Conservation (phyloP, 2,888 invertebrate genomes). For the Plagodis pulveraria region DNA sequence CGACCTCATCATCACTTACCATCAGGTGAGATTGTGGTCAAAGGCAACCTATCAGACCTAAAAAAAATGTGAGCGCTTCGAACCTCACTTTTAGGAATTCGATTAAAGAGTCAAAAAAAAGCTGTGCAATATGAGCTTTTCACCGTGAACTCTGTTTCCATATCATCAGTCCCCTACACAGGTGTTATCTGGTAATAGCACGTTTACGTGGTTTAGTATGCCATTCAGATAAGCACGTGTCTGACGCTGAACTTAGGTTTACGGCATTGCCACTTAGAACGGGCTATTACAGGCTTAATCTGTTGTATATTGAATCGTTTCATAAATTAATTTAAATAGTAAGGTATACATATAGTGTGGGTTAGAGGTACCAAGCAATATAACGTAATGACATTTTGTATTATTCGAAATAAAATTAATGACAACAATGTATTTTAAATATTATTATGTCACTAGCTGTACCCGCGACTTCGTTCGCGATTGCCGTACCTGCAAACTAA, state of each 20-base stretch:
- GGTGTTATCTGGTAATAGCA: background rate
- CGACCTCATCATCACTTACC: no score
- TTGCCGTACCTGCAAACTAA: no score
- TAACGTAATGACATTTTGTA: no score
- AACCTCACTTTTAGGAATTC: no score
- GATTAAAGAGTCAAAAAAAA: no score
- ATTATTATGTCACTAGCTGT: no score
- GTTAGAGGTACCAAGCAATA: no score
- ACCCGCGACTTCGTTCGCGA: no score
- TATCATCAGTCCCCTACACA: background rate
- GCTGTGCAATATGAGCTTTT: background rate
- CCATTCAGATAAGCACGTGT: slow-evolving; percentile 34
- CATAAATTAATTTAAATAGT: background rate
- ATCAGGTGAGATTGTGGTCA: no score
- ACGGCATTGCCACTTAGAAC: slow-evolving; percentile 7
- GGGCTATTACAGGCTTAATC: background rate
- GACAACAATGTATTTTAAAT: background rate
- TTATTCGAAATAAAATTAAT: background rate
- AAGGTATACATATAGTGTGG: background rate
- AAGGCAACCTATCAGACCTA: no score
- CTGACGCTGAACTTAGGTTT: slow-evolving; percentile 4
- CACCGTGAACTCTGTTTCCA: background rate
- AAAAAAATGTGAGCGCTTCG: no score
- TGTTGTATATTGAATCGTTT: background rate
- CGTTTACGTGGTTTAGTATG: slow-evolving; percentile 11